phyloP scores from a whole-genome alignment of 2,113 vertebrate genomes.

The Dipodomys ordii region DNA sequence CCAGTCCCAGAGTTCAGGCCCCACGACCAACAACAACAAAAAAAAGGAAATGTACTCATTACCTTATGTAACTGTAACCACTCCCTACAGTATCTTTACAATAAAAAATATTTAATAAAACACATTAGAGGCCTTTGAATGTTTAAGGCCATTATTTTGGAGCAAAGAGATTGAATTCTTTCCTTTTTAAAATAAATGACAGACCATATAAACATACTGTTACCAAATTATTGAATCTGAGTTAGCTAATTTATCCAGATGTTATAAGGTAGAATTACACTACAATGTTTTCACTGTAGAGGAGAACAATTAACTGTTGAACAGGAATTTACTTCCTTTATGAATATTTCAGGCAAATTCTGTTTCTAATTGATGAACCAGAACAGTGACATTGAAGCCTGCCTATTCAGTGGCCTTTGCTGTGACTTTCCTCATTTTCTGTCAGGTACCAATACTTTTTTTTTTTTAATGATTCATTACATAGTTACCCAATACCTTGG shows the following conservation, averaged over 20 bases:
- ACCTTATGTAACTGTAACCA: too few species aligned
- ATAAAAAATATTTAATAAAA: too few species aligned
- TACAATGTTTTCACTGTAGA: background rate
- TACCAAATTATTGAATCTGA: conserved; percentile 12
- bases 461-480: background rate
- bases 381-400: background rate
- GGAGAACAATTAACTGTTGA: background rate
- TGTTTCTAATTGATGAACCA: conserved; percentile 44
- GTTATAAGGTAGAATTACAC: background rate
- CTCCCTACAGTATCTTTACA: too few species aligned
- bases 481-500: conserved; percentile 27
- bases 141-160: background rate
- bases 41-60: too few species aligned
- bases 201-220: background rate
- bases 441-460: conserved; percentile 8
- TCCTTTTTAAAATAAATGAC: background rate
- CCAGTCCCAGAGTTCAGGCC: too few species aligned
- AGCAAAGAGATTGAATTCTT: background rate
- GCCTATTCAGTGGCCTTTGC: background rate
- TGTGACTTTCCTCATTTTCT: conserved; percentile 16
- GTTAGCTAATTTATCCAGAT: conserved; percentile 24
- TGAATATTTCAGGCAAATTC: conserved; percentile 45
- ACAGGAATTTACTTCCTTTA: background rate
- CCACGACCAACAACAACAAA: too few species aligned
- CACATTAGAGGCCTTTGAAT: background rate